These are phyloP conservation scores for Heliconius eleuchia DNA, from an alignment of 1,140 invertebrate genomes.

Conservation along the genomic window DNA sequence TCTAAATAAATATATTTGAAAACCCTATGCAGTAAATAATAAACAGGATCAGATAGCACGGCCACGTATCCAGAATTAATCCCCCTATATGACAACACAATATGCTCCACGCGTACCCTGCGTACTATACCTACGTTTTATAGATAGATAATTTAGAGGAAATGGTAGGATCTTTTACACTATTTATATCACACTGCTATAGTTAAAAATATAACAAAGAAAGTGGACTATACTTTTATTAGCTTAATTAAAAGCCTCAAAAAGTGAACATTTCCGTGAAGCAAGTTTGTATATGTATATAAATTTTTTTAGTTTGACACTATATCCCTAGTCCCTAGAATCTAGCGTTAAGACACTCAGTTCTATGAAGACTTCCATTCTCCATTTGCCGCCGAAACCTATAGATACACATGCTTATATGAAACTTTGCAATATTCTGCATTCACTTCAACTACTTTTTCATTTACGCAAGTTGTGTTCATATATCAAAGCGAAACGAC, in stretches of 20 bases:
- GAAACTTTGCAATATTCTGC: background rate
- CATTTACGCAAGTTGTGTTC: slow-evolving; percentile 23
- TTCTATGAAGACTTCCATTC: too few relatives aligned
- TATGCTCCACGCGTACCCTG: slow-evolving; percentile 34
- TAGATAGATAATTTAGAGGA: background rate
- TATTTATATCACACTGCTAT: background rate
- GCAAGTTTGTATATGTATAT: background rate
- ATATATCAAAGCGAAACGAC: slow-evolving; percentile 36
- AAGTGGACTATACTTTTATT: background rate
- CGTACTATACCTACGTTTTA: background rate
- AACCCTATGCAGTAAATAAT: slow-evolving; percentile 44
- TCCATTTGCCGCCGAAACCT: too few relatives aligned
- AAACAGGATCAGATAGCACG: slow-evolving; percentile 68
- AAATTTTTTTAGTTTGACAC: too few relatives aligned
- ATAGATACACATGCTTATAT: background rate
- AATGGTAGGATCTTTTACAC: background rate
- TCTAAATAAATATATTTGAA: slow-evolving; percentile 43
- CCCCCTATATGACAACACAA: slow-evolving; percentile 66
- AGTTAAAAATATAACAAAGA: background rate
- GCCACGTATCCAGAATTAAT: slow-evolving; percentile 75
- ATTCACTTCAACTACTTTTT: background rate
- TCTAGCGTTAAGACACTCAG: too few relatives aligned
- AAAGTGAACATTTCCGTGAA: too few relatives aligned
- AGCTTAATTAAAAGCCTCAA: too few relatives aligned
- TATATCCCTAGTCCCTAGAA: too few relatives aligned